phyloP scores from a whole-genome alignment of 2,113 vertebrate genomes.

The Sardina pilchardus region DNA sequence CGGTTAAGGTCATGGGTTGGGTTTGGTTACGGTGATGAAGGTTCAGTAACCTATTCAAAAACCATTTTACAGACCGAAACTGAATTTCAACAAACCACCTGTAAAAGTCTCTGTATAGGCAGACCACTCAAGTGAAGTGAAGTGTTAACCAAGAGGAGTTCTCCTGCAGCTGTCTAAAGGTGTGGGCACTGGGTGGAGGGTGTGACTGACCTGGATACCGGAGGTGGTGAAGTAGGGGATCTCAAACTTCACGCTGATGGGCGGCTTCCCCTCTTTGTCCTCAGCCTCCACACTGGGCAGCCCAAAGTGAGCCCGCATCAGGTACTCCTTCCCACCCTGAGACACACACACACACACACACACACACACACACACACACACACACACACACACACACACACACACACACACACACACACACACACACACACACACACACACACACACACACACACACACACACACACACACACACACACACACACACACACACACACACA shows the following conservation, averaged over 20 bases:
- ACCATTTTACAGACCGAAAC: too few species aligned
- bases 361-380: background rate
- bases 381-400: too few species aligned
- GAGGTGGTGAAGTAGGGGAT: conserved; percentile 82
- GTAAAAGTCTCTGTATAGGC: too few species aligned
- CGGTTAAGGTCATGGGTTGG: too few species aligned
- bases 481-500: background rate
- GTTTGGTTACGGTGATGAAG: too few species aligned
- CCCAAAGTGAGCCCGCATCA: conserved; percentile 78
- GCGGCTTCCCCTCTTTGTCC: conserved; percentile 70
- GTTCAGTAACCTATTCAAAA: too few species aligned
- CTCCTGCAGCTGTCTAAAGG: background rate
- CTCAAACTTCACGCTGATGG: conserved; percentile 80
- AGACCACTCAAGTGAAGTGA: too few species aligned
- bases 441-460: conserved; percentile 23
- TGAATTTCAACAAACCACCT: too few species aligned
- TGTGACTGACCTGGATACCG: conserved; percentile 73
- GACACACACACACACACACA: background rate
- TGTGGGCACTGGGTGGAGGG: background rate
- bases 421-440: conserved; percentile 20
- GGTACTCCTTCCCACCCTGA: conserved; percentile 78
- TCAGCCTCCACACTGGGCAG: conserved; percentile 77
- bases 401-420: too few species aligned
- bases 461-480: background rate
- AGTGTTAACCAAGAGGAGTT: too few species aligned